These are phyloP conservation scores for Gouania willdenowi DNA, from an alignment of 2,797 vertebrate species.

Conservation along the genomic window DNA sequence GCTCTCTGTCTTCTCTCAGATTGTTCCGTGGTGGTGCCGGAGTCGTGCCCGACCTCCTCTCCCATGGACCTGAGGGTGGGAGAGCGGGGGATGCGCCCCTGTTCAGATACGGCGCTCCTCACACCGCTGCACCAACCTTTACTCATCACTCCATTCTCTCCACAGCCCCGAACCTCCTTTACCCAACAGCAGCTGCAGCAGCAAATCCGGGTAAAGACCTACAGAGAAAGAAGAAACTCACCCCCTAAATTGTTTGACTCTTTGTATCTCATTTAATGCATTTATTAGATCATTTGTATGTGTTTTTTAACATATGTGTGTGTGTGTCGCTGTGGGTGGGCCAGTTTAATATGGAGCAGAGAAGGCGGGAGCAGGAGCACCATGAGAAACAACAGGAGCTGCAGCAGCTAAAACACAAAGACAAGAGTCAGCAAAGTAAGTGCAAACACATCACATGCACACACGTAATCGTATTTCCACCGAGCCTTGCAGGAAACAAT, in stretches of 20 bases:
- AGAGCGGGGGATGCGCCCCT: constrained; percentile 84
- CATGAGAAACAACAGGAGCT: constrained; percentile 77
- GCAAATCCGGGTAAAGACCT: constrained; percentile 67
- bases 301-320: no score
- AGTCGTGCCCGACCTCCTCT: constrained; percentile 56
- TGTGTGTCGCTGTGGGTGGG: neutral
- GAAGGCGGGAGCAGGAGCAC: constrained; percentile 73
- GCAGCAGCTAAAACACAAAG: constrained; percentile 79
- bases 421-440: constrained; percentile 81
- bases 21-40: constrained; percentile 28
- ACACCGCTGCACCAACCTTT: constrained; percentile 84
- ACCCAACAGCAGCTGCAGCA: constrained; percentile 76
- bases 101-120: constrained; percentile 84
- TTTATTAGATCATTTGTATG: neutral
- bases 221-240: no score
- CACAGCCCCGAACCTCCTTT: constrained; percentile 64
- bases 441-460: neutral
- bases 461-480: neutral
- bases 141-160: constrained; percentile 74
- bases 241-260: no score
- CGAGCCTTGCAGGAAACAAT: neutral
- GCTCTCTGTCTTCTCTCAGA: constrained; percentile 41
- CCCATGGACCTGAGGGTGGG: constrained; percentile 95
- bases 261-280: neutral
- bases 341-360: constrained; percentile 75